Percentiles rank a stretch among this genome's conserved stretches.
phyloP scores from a whole-genome alignment of 2,113 vertebrate species.

The Saimiri boliviensis region DNA sequence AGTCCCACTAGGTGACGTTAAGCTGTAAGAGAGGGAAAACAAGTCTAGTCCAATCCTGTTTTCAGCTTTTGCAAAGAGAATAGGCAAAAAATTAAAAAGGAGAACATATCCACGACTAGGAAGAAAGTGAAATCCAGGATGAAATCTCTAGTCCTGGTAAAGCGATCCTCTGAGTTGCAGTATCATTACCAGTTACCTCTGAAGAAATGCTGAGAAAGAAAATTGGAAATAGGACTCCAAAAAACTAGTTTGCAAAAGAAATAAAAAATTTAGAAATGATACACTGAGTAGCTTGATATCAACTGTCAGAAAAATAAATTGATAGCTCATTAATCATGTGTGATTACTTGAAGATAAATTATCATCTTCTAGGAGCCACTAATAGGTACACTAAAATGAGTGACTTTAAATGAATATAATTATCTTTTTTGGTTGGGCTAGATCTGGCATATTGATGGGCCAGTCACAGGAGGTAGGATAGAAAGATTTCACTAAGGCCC shows the following conservation, averaged over 20 bases:
- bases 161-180: neutral
- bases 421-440: neutral
- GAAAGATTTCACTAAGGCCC: neutral
- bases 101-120: neutral
- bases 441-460: neutral
- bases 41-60: neutral
- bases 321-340: neutral
- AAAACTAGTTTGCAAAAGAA: neutral
- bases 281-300: neutral
- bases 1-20: neutral
- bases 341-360: neutral
- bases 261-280: neutral
- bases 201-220: neutral
- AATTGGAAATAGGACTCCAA: neutral
- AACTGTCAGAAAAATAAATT: conserved; percentile 8
- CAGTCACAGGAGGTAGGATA: neutral
- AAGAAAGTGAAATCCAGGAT: neutral
- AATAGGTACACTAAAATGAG: neutral
- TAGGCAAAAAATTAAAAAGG: neutral
- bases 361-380: neutral
- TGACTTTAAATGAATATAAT: neutral
- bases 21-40: neutral
- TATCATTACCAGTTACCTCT: neutral
- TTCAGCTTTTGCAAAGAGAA: neutral
- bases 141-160: neutral